phyloP scores from a whole-genome alignment of 1,140 invertebrate genomes.

The Atta colombica region DNA sequence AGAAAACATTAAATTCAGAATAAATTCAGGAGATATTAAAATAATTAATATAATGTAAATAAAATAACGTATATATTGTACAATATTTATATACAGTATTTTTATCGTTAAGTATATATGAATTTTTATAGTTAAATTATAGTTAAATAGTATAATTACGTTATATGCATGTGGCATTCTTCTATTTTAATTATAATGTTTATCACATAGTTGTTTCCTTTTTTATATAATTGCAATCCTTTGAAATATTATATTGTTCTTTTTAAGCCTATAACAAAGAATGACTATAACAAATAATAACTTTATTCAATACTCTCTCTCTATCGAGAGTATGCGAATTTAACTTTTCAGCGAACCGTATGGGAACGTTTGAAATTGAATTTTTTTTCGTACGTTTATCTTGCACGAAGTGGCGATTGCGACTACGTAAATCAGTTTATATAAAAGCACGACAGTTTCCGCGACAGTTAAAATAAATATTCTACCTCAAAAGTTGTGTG shows the following conservation, averaged over 20 bases:
- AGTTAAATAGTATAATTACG: no score
- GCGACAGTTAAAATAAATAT: conserved; percentile 59
- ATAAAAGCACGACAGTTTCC: conserved; percentile 46
- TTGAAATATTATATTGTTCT: conserved; percentile 23
- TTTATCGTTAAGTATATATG: neutral
- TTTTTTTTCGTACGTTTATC: conserved; percentile 53
- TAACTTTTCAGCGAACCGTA: conserved; percentile 44
- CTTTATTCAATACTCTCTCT: conserved; percentile 44
- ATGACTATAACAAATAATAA: neutral
- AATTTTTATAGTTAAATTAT: neutral
- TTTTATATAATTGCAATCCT: neutral
- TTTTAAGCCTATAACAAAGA: conserved; percentile 24
- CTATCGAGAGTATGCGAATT: neutral
- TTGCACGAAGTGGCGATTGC: conserved; percentile 50
- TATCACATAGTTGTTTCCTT: neutral
- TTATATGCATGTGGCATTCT: neutral
- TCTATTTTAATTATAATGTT: conserved; percentile 1
- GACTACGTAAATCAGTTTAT: conserved; percentile 61
- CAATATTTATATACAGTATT: neutral
- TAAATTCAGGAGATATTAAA: neutral
- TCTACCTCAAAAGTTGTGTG: conserved; percentile 50
- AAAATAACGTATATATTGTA: neutral
- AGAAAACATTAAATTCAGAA: neutral
- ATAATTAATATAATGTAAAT: neutral
- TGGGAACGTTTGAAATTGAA: conserved; percentile 55